Evolutionary conservation across 2,797 vertebrate species (phyloP), one percentile per base, ranked within the genome.

Genomic region (Sternotherus odoratus): DNA sequence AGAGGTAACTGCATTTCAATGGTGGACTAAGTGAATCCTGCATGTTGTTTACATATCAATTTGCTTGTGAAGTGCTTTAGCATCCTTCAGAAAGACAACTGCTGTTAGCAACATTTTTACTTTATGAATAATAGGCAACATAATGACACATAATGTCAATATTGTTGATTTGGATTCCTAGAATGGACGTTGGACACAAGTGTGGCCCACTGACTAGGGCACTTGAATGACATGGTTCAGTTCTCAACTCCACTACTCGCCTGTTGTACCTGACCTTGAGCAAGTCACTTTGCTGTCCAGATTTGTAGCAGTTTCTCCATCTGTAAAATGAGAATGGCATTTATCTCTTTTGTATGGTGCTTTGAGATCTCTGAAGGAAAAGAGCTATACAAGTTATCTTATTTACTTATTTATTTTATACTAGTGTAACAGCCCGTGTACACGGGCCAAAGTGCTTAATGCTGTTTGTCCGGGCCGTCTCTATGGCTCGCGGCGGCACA

Each of bases 1-100:
- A 17, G 2, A 1, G 80, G 33, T 30, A 43, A 8, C 19, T 4
- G 8, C 3, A 0, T 56, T 72, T 26, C 48, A 3, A 0, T 75
- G 0, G 66, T 36, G 49, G 24, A 2, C 56, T 17, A 82, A 83
- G 81, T 1, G 2, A 77, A 92, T 6, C 82, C 78, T 43, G 53
- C 49, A 24, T 48, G 0, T 21, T 83, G 66, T n/a, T 54, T 48
- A 60, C 0, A 0, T 57, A 24, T 46, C 8, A 12, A 28, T 77
- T 33, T 1, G 5, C 69, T 21, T 1, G 4, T 1, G 11, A 50
- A 77, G 43, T 79, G 12, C 69, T 60, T 57, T 43, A 49, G 46
- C 39, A 60, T 21, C 30, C 23, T 66, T 85, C 30, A 24, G 43
- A 75, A 48, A 46, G 30, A 23, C n/a, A 39, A 19, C 6, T 89